Conservation (phyloP, 2,113 vertebrate genomes). For the Rhinopithecus roxellana region DNA sequence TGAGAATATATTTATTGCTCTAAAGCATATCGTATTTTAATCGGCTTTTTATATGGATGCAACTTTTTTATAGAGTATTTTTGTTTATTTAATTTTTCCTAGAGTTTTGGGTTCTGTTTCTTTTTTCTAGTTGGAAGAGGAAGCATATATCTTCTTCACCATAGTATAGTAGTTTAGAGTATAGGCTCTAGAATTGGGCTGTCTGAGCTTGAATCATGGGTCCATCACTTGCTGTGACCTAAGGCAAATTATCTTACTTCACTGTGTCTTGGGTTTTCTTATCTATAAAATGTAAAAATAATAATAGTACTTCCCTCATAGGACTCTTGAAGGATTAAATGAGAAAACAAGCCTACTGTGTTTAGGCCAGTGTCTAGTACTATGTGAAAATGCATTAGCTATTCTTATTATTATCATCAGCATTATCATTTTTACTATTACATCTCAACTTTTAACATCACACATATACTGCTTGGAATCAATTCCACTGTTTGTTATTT, state of each 20-base stretch:
- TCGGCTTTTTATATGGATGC: neutral
- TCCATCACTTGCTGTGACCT: neutral
- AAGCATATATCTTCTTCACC: neutral
- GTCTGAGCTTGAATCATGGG: neutral
- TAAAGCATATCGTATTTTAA: neutral
- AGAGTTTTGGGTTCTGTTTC: neutral
- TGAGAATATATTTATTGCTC: neutral
- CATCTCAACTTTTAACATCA: neutral
- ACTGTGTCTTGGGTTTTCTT: neutral
- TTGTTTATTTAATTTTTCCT: neutral
- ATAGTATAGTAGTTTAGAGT: neutral
- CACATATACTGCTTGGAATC: neutral
- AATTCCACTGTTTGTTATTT: neutral
- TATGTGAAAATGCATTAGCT: neutral
- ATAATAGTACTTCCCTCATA: neutral
- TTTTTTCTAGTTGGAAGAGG: neutral
- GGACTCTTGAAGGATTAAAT: neutral
- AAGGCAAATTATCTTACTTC: neutral
- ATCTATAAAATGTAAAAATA: neutral
- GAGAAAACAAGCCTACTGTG: neutral
- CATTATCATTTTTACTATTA: neutral
- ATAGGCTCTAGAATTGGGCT: neutral
- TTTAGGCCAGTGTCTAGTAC: neutral
- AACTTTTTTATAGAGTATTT: neutral
- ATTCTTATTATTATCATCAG: neutral